Conservation (phyloP, 1,140 invertebrate species). For the Neodiprion virginianus region DNA sequence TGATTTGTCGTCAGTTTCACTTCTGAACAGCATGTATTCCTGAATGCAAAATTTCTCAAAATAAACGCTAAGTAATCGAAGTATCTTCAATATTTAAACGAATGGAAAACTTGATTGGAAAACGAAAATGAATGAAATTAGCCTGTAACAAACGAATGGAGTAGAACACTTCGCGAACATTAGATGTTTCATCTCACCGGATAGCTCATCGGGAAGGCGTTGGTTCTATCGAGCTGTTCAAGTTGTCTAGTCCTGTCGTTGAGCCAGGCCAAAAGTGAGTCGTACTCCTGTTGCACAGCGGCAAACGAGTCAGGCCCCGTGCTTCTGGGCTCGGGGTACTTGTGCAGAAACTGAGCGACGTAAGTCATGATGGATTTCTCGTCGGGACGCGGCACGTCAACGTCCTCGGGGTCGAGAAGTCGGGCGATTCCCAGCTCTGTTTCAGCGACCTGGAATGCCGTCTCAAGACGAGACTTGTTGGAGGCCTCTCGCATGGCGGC, state of each 20-base stretch:
- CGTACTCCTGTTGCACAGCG: slow-evolving; percentile 81
- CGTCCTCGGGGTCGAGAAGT: slow-evolving; percentile 94
- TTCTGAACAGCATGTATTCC: slow-evolving; percentile 75
- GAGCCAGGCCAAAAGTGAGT: slow-evolving; percentile 81
- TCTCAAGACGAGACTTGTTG: slow-evolving; percentile 85
- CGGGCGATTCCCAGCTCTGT: slow-evolving; percentile 90
- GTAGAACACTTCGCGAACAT: background rate
- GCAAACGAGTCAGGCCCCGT: slow-evolving; percentile 73
- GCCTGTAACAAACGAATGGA: slow-evolving; percentile 14
- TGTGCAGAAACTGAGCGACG: slow-evolving; percentile 97
- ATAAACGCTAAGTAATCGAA: background rate
- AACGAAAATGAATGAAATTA: no score
- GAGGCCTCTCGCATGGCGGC: slow-evolving; percentile 78
- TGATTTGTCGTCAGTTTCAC: slow-evolving; percentile 74
- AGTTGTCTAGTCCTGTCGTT: slow-evolving; percentile 75
- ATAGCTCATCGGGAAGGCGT: slow-evolving; percentile 60
- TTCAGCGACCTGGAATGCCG: slow-evolving; percentile 94
- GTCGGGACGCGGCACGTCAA: slow-evolving; percentile 96
- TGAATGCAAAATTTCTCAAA: slow-evolving; percentile 58
- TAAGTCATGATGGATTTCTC: slow-evolving; percentile 99
- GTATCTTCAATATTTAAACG: background rate
- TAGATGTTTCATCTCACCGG: slow-evolving; percentile 45
- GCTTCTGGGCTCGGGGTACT: slow-evolving; percentile 85
- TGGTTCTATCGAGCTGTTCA: slow-evolving; percentile 65
- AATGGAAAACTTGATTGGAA: background rate